Conservation (phyloP, 2,113 vertebrate species). For the Aphelocoma coerulescens region DNA sequence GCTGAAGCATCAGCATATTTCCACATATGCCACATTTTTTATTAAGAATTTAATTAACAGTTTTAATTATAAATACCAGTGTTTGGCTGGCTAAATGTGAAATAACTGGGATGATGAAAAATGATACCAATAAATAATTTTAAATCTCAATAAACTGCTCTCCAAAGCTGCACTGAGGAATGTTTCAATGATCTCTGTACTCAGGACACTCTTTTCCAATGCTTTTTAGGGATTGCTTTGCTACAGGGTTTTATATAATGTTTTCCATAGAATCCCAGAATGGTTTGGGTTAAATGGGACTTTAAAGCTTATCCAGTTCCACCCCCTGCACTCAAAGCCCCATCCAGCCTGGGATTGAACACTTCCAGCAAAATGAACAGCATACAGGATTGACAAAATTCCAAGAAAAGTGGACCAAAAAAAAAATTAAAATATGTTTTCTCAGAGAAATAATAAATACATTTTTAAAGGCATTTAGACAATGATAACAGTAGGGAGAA, state of each 20-base stretch:
- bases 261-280: neutral
- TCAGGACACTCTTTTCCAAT: neutral
- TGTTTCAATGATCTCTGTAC: neutral
- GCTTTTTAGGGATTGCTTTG: neutral
- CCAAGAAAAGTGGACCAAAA: neutral
- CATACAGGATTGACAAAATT: neutral
- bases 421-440: neutral
- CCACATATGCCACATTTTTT: neutral
- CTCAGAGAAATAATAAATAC: neutral
- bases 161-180: neutral
- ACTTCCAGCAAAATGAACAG: neutral
- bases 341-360: neutral
- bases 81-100: neutral
- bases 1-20: neutral
- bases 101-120: neutral
- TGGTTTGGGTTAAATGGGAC: neutral
- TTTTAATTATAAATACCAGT: neutral
- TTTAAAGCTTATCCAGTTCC: neutral
- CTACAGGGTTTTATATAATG: fast-evolving
- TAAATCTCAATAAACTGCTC: neutral
- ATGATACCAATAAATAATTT: neutral
- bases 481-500: neutral
- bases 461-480: neutral
- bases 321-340: neutral
- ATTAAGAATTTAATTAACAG: neutral